Conservation (phyloP, 2,888 invertebrate species). For the Parnassius apollo region DNA sequence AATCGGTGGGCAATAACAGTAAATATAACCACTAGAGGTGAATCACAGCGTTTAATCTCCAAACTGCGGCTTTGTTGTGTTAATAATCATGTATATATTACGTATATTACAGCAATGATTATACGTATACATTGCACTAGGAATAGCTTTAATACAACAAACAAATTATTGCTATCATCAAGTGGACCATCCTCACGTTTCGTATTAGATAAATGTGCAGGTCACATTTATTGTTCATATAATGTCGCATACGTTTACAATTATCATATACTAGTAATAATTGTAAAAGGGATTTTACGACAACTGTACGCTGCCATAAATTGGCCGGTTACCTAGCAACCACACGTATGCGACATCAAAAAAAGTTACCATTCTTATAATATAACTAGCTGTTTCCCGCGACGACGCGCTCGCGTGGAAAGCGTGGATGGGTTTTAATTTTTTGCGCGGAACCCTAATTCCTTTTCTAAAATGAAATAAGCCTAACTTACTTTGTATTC, state of each 20-base stretch:
- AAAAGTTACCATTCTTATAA: conserved; percentile 11
- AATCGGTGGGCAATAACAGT: conserved; percentile 68
- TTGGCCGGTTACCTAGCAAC: conserved; percentile 34
- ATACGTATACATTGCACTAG: background rate
- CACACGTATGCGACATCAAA: conserved; percentile 27
- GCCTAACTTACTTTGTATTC: background rate
- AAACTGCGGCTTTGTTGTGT: conserved; percentile 37
- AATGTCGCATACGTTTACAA: conserved; percentile 24
- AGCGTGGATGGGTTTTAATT: background rate
- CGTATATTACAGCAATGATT: background rate
- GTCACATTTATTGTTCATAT: conserved; percentile 22
- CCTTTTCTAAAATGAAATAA: no score
- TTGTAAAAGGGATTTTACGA: conserved; percentile 41
- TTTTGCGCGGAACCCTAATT: no score
- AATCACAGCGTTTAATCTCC: conserved; percentile 49
- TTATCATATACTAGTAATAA: conserved; percentile 33
- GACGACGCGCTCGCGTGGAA: background rate
- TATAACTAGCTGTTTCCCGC: background rate
- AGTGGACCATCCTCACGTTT: conserved; percentile 5
- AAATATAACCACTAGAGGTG: conserved; percentile 63
- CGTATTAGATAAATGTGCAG: conserved; percentile 14
- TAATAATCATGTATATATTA: conserved; percentile 14
- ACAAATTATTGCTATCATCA: background rate
- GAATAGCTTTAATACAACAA: no score
- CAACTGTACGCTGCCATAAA: conserved; percentile 28